These are phyloP conservation scores for Cyrtodaria siliqua DNA, from an alignment of 2,888 invertebrate genomes.

Conservation along the genomic window DNA sequence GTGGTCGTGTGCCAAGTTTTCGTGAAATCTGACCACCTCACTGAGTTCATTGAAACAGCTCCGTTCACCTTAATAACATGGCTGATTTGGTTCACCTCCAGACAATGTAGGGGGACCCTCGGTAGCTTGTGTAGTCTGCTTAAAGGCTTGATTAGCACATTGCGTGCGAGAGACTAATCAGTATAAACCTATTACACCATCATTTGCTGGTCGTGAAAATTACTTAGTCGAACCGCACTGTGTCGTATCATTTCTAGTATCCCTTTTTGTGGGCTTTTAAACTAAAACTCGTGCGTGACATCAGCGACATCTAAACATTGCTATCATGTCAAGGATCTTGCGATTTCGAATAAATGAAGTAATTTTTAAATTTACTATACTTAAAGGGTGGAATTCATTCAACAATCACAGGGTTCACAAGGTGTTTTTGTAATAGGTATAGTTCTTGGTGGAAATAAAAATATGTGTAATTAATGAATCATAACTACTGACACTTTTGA, in stretches of 20 bases:
- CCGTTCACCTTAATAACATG: background rate
- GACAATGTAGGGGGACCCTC: background rate
- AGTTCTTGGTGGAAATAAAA: too few species aligned
- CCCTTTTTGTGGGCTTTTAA: background rate
- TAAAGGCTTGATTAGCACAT: slow-evolving; percentile 58
- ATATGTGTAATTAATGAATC: too few species aligned
- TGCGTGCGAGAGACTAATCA: slow-evolving; percentile 66
- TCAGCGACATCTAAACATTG: too few species aligned
- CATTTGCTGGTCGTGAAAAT: slow-evolving; percentile 56
- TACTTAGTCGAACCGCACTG: slow-evolving; percentile 30
- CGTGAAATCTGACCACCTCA: slow-evolving; percentile 49
- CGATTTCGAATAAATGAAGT: too few species aligned
- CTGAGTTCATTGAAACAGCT: slow-evolving; percentile 14
- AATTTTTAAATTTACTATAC: too few species aligned
- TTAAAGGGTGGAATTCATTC: too few species aligned
- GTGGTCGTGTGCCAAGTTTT: slow-evolving; percentile 59
- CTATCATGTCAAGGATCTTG: too few species aligned
- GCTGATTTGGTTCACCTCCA: background rate
- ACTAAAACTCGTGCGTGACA: too few species aligned
- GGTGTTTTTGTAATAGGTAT: background rate
- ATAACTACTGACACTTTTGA: too few species aligned
- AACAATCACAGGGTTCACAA: too few species aligned
- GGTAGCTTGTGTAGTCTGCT: background rate
- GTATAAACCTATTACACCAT: slow-evolving; percentile 61
- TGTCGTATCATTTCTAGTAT: slow-evolving; percentile 9